Base-by-base conservation (phyloP, 1,140 invertebrate genomes). In the Paramacrobiotus metropolitanus region DNA sequence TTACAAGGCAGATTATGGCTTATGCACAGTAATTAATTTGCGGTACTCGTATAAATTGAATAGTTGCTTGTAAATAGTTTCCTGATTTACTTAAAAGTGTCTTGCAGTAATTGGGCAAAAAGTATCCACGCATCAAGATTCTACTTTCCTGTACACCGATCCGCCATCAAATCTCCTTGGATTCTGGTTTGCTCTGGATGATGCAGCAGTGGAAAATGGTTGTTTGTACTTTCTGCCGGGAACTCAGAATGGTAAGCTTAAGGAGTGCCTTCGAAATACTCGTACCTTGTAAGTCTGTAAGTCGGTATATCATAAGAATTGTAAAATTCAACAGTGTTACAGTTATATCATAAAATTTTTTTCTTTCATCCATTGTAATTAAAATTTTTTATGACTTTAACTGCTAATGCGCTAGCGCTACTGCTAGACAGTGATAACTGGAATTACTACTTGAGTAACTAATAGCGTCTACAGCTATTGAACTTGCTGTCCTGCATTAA, bases 101-200 rank as follows among this genome's bases (percentile, higher is more conserved):
- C n/a, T 4, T 24, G 24, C 28, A 55, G 48, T 15, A 20, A 55
- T 55, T 55, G 48, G 48, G 15, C 48, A 55, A 24, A 15, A 55
- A 84, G 89, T 92, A 9, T 76, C 74, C 4, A 76, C 84, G 0
- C 90, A 93, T 73, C 87, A 92, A 73, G 90, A 94, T 71, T 80
- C 81, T 0, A 82, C 86, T 0, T 97, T 86, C 70, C 75, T 97
- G 1, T 78, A 85, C 65, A 87, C 86, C 0, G 84, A 82, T 62
- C 88, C 81, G 21, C 20, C 64, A 67, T 63, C 68, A 68, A 67
- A 76, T 84, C 0, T 79, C 20, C 72, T 89, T 18, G 91, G 92
- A 1, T 83, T 94, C 68, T 97, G 93, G 93, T 83, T 96, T 55
- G 86, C 93, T 1, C 72, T 96, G 1, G 89, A 96, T 67, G 87